Percentiles rank a stretch among this genome's conserved stretches.
Conservation (phyloP, 2,888 invertebrate species). For the Crematogaster levior region DNA sequence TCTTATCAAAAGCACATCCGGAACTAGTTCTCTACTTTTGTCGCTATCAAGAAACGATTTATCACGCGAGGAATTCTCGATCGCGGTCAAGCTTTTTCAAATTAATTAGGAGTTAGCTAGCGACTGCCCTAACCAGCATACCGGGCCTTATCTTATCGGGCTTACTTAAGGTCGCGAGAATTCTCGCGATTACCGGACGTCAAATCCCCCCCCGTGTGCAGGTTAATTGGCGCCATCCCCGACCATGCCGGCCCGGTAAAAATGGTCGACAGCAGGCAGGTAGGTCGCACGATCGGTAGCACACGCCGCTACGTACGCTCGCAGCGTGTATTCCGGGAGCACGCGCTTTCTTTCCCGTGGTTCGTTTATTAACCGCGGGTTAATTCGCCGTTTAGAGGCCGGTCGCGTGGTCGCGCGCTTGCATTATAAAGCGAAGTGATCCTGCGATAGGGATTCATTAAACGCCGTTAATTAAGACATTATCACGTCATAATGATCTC, state of each 20-base stretch:
- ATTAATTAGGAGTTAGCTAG: constrained; percentile 34
- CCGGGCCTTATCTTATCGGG: constrained; percentile 40
- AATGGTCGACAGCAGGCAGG: neutral
- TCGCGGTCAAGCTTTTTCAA: neutral
- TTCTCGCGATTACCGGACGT: constrained; percentile 49
- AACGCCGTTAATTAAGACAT: constrained; percentile 85
- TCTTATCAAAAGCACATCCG: neutral
- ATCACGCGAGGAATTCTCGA: constrained; percentile 19
- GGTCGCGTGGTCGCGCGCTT: constrained; percentile 60
- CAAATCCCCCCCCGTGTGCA: constrained; percentile 30
- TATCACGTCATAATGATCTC: constrained; percentile 86
- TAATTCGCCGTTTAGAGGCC: constrained; percentile 82
- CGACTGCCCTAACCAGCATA: constrained; percentile 34
- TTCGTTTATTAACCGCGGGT: constrained; percentile 83
- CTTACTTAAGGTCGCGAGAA: constrained; percentile 42
- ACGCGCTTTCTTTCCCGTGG: constrained; percentile 70
- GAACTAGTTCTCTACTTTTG: neutral
- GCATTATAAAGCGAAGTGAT: constrained; percentile 81
- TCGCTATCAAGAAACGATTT: constrained; percentile 6
- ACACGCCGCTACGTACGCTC: neutral
- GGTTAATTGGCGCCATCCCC: constrained; percentile 47
- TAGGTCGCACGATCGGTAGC: constrained; percentile 31
- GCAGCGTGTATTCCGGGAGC: constrained; percentile 52
- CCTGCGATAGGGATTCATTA: constrained; percentile 84
- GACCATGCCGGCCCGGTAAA: constrained; percentile 3